Evolutionary conservation across 2,888 invertebrate species (phyloP), one percentile per base, ranked within the genome.

Genomic region (Oxyteleia sp.): DNA sequence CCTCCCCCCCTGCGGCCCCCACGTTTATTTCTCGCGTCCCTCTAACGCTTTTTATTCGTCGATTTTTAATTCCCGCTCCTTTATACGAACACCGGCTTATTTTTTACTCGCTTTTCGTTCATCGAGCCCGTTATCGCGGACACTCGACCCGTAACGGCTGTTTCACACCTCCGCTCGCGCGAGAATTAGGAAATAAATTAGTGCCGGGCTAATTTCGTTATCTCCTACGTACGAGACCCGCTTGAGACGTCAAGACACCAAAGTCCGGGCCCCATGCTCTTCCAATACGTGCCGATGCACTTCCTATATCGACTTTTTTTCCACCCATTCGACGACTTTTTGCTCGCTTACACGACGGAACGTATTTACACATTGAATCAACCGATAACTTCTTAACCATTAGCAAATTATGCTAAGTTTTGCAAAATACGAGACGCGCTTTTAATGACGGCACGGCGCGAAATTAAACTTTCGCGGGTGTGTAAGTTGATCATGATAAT

Each of bases 151-250:
- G 87, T 89, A 92, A 92, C 91, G 92, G 89, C 91, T 92, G 92
- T 92, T 92, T 92, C 92, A 92, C 92, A 92, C 92, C 92, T 92
- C 92, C 92, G 92, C 92, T 91, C 89, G 90, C 87, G 84, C 91
- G 90, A 87, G 92, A 92, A 92, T 92, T 92, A 92, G 92, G 92
- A 92, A 92, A 92, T 92, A 92, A 92, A 92, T 92, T 92, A 92
- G 92, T 90, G 87, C 88, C 92, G 90, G 90, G 91, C 92, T 92
- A 92, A 92, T 92, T 92, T 92, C 89, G 92, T 92, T 92, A 92
- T 92, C 92, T 92, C 89, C 85, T 74, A 87, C 85, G 87, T 87
- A 88, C 87, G 87, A 85, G 88, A 85, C 87, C 88, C 88, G 88
- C 87, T 89, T 88, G 87, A 88, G 87, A 82, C 78, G 82, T 72